Base-by-base conservation (phyloP, 2,113 vertebrate species). In the Takifugu flavidus region DNA sequence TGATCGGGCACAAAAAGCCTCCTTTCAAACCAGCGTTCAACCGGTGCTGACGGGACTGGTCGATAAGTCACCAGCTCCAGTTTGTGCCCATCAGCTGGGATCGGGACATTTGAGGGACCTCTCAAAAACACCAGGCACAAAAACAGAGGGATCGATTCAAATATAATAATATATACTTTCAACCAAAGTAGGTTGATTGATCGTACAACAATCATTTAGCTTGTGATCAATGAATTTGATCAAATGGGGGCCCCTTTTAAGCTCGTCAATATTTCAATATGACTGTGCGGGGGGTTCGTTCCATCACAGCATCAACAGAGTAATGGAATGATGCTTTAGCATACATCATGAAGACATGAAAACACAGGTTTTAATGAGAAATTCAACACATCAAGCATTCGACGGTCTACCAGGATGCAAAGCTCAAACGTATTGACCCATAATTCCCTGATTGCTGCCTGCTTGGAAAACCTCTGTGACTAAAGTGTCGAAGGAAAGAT, bases 241-340 rank as follows among this genome's bases (percentile, higher is more conserved):
- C 45, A 31, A 7, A 51, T 1, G 55, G 6, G n/a, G 27, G 6
- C 11, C 13, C 47, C 59, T 29, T 26, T 25, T 12, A n/a, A 13
- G 26, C 8, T 10, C 5, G 1, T 34, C 28, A 29, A 2, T 31
- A 45, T 39, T 44, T 52, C 14, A 6, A n/a, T 10, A 25, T 50
- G 7, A 50, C 14, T 39, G 34, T 50, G 49, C 25, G 10, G 7
- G 25, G 25, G 14, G 15, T 2, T 39, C 4, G 11, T 39, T 39
- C 34, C 34, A 1, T 53, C 26, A 7, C 44, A 49, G 5, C n/a
- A 49, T 8, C 5, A 49, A n/a, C 47, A 25, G 20, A 49, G 59
- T 25, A 67, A 57, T 82, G 85, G 82, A 87, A 85, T 83, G 85
- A 80, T 73, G 68, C 45, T 58, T 76, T n/a, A 31, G 74, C 45